Base-by-base conservation (phyloP, 2,113 vertebrate species). In the Nanorana parkeri region DNA sequence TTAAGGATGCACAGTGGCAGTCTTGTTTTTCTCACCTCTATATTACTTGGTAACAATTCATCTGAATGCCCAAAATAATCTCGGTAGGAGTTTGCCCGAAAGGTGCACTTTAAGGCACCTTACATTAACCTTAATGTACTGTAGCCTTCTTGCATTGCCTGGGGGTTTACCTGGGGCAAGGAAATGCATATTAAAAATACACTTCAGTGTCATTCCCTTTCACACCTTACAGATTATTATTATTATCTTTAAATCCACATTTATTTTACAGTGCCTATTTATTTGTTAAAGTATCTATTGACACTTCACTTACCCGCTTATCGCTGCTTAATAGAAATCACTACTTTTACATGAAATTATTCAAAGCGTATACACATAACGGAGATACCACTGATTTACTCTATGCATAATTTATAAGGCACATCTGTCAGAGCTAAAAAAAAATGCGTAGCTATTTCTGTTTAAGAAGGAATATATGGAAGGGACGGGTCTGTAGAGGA, bases 91-190 rank as follows among this genome's bases (percentile, higher is more conserved):
- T 73, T 52, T 55, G 24, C 52, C 69, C 54, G 52, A 55, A 47
- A 29, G 69, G 52, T 29, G 16, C 69, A 28, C 69, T 56, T 55
- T n/a, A 73, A 29, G 69, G 69, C 54, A 52, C 51, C 51, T 55
- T n/a, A 26, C 52, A 73, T 73, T 73, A 73, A 24, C 52, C 51
- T 73, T 56, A 73, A 73, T 73, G 69, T 73, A 56, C 24, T 73
- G 17, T n/a, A 29, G 69, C 52, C 55, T 23, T 55, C 26, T 29
- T 28, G 69, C 26, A n/a, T 29, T 52, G 69, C 69, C 69, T 15
- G 51, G 24, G 28, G 69, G 52, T 26, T 56, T 28, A 47, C 69
- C 52, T 29, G 11, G 26, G 52, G 52, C 69, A 73, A 47, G 26
- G 55, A 32, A 17, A 13, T 28, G 51, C 28, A 73, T 56, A 32